Conservation (phyloP, 2,797 vertebrate genomes). For the Catostomus latipinnis region DNA sequence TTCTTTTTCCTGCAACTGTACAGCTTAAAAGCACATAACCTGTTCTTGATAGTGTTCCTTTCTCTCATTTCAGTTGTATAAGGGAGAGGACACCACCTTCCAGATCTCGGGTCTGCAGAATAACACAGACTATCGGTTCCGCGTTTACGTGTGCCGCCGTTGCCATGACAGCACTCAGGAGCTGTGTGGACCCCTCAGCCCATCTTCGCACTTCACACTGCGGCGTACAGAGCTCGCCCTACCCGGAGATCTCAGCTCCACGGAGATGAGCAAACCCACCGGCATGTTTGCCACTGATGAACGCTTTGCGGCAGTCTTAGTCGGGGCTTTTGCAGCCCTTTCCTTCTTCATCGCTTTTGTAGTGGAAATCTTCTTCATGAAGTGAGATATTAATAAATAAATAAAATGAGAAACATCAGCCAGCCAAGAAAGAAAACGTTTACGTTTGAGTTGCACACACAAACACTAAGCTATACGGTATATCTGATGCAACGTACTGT, state of each 20-base stretch:
- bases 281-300: constrained; percentile 91
- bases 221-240: constrained; percentile 81
- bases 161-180: constrained; percentile 92
- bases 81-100: constrained; percentile 91
- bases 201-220: constrained; percentile 86
- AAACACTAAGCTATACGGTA: constrained; percentile 80
- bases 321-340: constrained; percentile 89
- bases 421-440: constrained; percentile 51
- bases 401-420: constrained; percentile 11
- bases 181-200: constrained; percentile 92
- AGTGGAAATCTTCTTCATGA: constrained; percentile 98
- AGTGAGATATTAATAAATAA: constrained; percentile 79
- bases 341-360: constrained; percentile 96
- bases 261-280: constrained; percentile 76
- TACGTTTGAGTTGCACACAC: constrained; percentile 5
- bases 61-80: constrained; percentile 83
- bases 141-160: constrained; percentile 90
- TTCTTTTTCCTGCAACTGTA: no score
- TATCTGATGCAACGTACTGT: constrained; percentile 84
- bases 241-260: constrained; percentile 76
- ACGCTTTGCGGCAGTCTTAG: constrained; percentile 92
- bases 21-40: no score
- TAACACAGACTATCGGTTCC: constrained; percentile 96
- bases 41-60: background rate
- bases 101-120: constrained; percentile 93